Conservation (phyloP, 2,113 vertebrate genomes). For the Chaetura pelagica region DNA sequence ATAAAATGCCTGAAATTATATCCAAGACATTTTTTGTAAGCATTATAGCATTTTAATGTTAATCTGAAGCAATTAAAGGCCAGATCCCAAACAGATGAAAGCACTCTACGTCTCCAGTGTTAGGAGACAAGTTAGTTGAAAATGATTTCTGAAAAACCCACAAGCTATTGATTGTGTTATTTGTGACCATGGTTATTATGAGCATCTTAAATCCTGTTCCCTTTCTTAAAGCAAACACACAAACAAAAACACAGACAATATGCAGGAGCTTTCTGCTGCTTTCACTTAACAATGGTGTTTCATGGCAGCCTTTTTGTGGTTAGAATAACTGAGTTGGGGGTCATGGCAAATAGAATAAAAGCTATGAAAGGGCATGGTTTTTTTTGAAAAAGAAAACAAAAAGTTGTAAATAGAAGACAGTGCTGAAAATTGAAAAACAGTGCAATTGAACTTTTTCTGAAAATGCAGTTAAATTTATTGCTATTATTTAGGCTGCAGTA, state of each 20-base stretch:
- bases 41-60: neutral
- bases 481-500: neutral
- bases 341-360: constrained; percentile 26
- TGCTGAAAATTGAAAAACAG: constrained; percentile 18
- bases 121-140: constrained; percentile 8
- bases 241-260: constrained; percentile 16
- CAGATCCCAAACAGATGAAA: constrained; percentile 18
- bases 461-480: neutral
- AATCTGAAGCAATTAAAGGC: constrained; percentile 33
- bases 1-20: constrained; percentile 30
- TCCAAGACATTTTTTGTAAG: neutral
- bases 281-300: neutral
- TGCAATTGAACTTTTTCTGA: constrained; percentile 9
- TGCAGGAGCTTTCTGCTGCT: constrained; percentile 30
- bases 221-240: constrained; percentile 24
- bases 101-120: neutral
- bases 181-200: constrained; percentile 49
- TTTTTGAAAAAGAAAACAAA: constrained; percentile 17
- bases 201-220: constrained; percentile 19
- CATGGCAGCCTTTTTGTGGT: constrained; percentile 26
- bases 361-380: neutral
- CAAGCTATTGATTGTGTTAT: constrained; percentile 41
- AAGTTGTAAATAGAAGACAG: neutral
- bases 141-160: constrained; percentile 17
- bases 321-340: neutral